Base-by-base conservation (phyloP, 2,797 vertebrate species). In the Muscicapa comitata region DNA sequence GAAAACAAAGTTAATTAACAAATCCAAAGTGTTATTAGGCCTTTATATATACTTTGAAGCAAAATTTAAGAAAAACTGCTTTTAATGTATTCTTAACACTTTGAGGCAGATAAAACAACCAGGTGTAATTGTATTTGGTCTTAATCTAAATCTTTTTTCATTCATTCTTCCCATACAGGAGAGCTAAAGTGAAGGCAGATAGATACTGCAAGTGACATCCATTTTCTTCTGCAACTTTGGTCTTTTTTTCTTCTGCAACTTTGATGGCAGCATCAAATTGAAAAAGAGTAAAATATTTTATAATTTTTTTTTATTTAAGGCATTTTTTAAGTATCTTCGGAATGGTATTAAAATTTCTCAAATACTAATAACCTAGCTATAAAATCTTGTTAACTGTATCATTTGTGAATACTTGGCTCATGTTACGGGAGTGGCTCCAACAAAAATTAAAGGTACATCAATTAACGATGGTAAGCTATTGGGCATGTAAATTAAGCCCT, bases 131-230 rank as follows among this genome's bases (percentile, higher is more conserved):
- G 6, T 38, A 12, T 63, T 75, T 83, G 17, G 16, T 72, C 61
- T 93, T 93, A 86, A 93, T 21, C 53, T 93, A 57, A 65, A 50
- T 92, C 33, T 72, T 94, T 3, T 94, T 86, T 95, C 28, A 38
- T 72, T 96, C 96, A 24, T 12, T 90, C 20, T 94, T 88, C 86
- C 88, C 76, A 59, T 94, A 67, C 92, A 99, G 99, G 98, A 99
- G 99, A 98, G 98, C 99, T 94, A 99, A 99, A 98, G 98, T 99
- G 98, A 99, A 99, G 98, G 99, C 99, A 2, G 99, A 99, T 96
- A 96, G 99, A 97, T 99, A 99, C 97, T 99, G 99, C 98, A 99
- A 99, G 97, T 99, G 97, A 99, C 90, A 91, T 47, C 67, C 65
- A 48, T 38, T 35, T 63, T 70, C 76, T 84, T 87, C 80, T 87